Evolutionary conservation across 2,888 invertebrate species (phyloP), one percentile per base, ranked within the genome.

Genomic region (Protonemura montana): DNA sequence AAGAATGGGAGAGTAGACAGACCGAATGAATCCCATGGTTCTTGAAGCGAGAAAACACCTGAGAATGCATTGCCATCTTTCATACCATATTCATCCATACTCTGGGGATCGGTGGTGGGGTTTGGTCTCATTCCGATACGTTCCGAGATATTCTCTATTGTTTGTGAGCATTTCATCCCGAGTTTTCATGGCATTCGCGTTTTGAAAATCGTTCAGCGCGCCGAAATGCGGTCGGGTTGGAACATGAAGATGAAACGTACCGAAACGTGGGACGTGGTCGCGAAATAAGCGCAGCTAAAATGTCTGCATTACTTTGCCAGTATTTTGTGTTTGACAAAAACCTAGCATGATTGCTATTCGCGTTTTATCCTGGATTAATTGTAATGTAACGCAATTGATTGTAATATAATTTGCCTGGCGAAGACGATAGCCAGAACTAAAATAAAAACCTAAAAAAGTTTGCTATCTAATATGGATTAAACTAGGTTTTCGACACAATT

Each of bases 21-120:
- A 21, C 78, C 10, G 78, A 30, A 81, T 28, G 81, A 81, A 81
- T 81, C 81, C 81, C 81, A 81, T 29, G 28, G 81, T 81, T 81
- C 30, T 81, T 81, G 28, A 81, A 81, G 76, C 84, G 59, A 59
- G 76, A 59, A 81, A 59, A 84, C 84, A 84, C 84, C 84, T 84
- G 84, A 84, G 84, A 84, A 84, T 84, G 84, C 82, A 0, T 59
- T 13, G 59, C 35, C 41, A 26, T 82, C 82, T 30, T 82, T 41
- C 41, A 41, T 25, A n/a, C n/a, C n/a, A n/a, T n/a, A n/a, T n/a
- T n/a, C n/a, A n/a, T n/a, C n/a, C n/a, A n/a, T n/a, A n/a, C n/a
- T n/a, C n/a, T n/a, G n/a, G n/a, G 3, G 5, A 35, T 10, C 35
- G 35, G 35, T 35, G 35, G 35, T 35, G 35, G 35, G 35, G 10